phyloP scores from a whole-genome alignment of 2,113 vertebrate species.

The Peromyscus leucopus region DNA sequence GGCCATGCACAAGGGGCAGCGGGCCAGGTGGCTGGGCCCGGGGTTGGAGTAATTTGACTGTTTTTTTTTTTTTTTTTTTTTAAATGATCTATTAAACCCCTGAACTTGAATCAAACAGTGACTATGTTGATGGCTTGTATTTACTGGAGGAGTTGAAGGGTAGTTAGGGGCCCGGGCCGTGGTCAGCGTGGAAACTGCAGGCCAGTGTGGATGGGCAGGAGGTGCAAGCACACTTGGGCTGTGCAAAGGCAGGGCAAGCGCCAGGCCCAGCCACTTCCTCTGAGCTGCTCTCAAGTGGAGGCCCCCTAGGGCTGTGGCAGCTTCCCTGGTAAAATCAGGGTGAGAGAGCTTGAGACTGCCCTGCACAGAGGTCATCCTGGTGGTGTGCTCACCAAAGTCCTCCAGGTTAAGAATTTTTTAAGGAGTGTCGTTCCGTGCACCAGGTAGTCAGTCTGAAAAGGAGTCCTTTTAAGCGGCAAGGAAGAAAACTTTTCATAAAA shows the following conservation, averaged over 20 bases:
- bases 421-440: slow-evolving; percentile 49
- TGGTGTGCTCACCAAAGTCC: slow-evolving; percentile 53
- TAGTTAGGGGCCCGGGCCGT: slow-evolving; percentile 85
- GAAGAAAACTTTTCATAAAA: neutral
- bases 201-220: neutral
- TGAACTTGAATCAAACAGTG: slow-evolving; percentile 99
- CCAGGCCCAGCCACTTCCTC: slow-evolving; percentile 76
- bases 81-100: slow-evolving; percentile 99
- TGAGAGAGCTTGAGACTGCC: slow-evolving; percentile 64
- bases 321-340: slow-evolving; percentile 71
- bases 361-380: slow-evolving; percentile 47
- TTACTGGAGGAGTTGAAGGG: slow-evolving; percentile 90
- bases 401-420: slow-evolving; percentile 56
- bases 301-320: slow-evolving; percentile 49
- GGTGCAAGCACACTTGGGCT: no score
- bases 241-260: neutral
- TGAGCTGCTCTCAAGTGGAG: slow-evolving; percentile 61
- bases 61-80: slow-evolving; percentile 94
- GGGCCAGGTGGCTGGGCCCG: slow-evolving; percentile 96
- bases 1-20: slow-evolving; percentile 93
- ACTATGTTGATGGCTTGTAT: slow-evolving; percentile 94
- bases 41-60: slow-evolving; percentile 93
- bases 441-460: neutral
- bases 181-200: neutral
- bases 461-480: neutral